A percentile compares a stretch with the other conserved stretches of the same genome.
Evolutionary conservation across 2,797 vertebrate species (phyloP).

Genomic region (Cirrhinus molitorella): DNA sequence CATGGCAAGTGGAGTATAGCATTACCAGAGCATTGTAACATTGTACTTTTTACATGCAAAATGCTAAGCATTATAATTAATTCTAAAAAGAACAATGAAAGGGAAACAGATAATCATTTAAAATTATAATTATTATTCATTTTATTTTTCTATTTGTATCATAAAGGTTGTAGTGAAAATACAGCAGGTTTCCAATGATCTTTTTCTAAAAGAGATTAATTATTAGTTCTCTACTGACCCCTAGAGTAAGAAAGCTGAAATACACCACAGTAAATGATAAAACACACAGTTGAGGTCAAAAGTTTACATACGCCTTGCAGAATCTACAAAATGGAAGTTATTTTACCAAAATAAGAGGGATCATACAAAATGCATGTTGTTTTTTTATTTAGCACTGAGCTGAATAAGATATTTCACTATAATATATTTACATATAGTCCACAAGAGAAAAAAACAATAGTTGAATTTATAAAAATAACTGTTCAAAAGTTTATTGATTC

Average conservation of each 20-base stretch:
- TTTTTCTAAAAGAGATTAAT: neutral
- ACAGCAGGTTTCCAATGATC: neutral
- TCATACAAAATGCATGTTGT: too few species aligned
- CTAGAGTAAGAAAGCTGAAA: slow-evolving; percentile 41
- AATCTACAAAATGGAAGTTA: too few species aligned
- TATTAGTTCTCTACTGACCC: slow-evolving; percentile 19
- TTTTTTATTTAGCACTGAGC: too few species aligned
- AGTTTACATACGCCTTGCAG: too few species aligned
- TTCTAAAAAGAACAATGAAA: neutral
- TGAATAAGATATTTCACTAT: too few species aligned
- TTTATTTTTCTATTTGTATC: neutral
- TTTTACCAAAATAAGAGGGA: too few species aligned
- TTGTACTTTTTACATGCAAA: neutral
- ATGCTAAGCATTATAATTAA: neutral
- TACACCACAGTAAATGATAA: too few species aligned
- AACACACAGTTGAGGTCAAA: too few species aligned
- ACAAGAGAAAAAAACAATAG: too few species aligned
- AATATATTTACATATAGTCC: too few species aligned
- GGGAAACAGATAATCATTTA: neutral
- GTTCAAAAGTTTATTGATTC: too few species aligned
- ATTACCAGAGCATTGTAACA: neutral
- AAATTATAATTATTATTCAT: neutral
- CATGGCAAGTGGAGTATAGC: neutral
- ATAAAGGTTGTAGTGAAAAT: neutral
- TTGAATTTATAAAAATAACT: too few species aligned